Evolutionary conservation across 2,113 vertebrate species (phyloP).

Genomic region (Catharus minimus): DNA sequence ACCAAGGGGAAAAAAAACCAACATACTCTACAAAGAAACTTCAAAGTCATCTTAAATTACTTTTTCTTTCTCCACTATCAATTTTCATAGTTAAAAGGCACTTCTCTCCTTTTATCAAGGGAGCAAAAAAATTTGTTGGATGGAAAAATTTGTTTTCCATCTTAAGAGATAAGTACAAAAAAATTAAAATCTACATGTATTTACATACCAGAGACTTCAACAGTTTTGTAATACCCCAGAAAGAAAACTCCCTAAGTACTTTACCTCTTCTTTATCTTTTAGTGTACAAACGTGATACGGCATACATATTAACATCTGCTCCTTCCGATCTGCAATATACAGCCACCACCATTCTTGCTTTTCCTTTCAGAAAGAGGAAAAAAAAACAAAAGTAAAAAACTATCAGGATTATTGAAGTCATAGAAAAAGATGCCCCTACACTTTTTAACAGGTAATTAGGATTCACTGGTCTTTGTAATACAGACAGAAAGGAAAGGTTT

Average conservation of each 20-base stretch:
- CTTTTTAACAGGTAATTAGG: background rate
- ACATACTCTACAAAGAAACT: background rate
- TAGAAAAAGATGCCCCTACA: background rate
- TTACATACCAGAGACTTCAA: background rate
- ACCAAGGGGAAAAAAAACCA: background rate
- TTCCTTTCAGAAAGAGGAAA: slow-evolving; percentile 73
- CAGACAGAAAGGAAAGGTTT: background rate
- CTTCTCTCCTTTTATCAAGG: background rate
- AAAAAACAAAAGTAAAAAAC: background rate
- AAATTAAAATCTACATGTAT: background rate
- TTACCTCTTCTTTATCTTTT: slow-evolving; percentile 95
- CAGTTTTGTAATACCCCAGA: background rate
- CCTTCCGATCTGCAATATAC: slow-evolving; percentile 94
- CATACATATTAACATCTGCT: slow-evolving; percentile 96
- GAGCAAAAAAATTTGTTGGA: background rate
- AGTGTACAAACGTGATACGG: slow-evolving; percentile 96
- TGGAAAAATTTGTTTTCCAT: background rate
- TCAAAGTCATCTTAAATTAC: background rate
- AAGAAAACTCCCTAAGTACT: background rate
- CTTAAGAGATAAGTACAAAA: background rate
- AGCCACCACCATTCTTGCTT: slow-evolving; percentile 99
- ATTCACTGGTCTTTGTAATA: background rate
- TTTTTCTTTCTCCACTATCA: background rate
- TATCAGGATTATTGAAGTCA: background rate
- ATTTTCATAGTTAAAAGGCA: background rate